A percentile compares a stretch with the other conserved stretches of the same genome.
These are phyloP conservation scores for Xiphophorus couchianus DNA, from an alignment of 2,113 vertebrate genomes.

Conservation along the genomic window DNA sequence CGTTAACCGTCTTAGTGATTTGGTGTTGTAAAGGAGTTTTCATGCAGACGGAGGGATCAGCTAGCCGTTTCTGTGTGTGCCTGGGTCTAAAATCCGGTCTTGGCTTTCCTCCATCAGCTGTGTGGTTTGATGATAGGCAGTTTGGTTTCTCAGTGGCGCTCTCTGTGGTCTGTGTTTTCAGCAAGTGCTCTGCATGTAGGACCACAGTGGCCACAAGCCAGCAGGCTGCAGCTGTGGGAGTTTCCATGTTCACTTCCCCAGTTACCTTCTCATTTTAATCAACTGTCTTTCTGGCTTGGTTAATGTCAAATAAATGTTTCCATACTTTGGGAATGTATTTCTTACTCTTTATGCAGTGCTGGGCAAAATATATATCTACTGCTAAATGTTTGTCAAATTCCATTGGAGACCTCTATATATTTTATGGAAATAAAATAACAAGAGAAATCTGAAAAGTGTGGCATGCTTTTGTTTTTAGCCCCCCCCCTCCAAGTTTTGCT, in stretches of 20 bases:
- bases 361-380: no score
- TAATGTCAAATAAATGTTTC: neutral
- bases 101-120: slow-evolving; percentile 27
- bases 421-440: no score
- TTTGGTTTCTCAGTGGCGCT: slow-evolving; percentile 38
- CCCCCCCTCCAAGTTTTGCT: neutral
- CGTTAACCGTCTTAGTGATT: slow-evolving; percentile 1
- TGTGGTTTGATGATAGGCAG: slow-evolving; percentile 56
- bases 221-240: slow-evolving; percentile 24
- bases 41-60: slow-evolving; percentile 5
- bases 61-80: slow-evolving; percentile 13
- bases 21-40: slow-evolving; percentile 19
- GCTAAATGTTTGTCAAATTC: no score
- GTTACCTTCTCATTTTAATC: slow-evolving; percentile 8
- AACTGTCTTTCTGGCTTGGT: neutral
- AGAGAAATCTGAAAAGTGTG: no score
- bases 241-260: slow-evolving; percentile 15
- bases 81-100: slow-evolving; percentile 18
- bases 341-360: no score
- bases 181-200: slow-evolving; percentile 22
- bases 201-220: slow-evolving; percentile 47
- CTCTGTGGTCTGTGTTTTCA: slow-evolving; percentile 59
- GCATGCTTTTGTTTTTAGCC: no score
- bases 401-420: no score
- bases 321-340: neutral